phyloP scores from a whole-genome alignment of 1,140 invertebrate genomes.

The Bombus vancouverensis region DNA sequence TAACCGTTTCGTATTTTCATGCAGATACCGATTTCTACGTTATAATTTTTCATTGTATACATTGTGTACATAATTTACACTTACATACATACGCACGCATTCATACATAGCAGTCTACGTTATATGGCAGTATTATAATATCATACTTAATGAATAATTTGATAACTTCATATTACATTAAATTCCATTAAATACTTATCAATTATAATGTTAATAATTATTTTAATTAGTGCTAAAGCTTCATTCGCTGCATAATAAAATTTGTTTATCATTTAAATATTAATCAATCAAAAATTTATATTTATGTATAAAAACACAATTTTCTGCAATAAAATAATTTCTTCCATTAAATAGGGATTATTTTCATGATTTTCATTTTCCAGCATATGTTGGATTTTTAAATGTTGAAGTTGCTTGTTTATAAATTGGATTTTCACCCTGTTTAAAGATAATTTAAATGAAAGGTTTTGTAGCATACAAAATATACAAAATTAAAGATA shows the following conservation, averaged over 20 bases:
- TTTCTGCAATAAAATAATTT: conserved; percentile 43
- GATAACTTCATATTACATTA: conserved; percentile 63
- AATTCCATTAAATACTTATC: conserved; percentile 61
- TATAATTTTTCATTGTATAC: conserved; percentile 30
- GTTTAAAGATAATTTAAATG: conserved; percentile 74
- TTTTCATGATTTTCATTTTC: conserved; percentile 82
- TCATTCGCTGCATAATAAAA: conserved; percentile 29
- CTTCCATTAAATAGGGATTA: neutral
- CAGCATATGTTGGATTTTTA: conserved; percentile 98
- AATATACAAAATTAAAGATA: conserved; percentile 8
- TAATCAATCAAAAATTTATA: conserved; percentile 40
- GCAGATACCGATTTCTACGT: conserved; percentile 18
- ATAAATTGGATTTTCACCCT: conserved; percentile 99
- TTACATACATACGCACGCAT: conserved; percentile 3
- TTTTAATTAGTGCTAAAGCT: conserved; percentile 37
- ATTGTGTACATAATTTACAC: conserved; percentile 51
- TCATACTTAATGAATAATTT: conserved; percentile 63
- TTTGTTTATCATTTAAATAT: conserved; percentile 38
- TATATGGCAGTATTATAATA: conserved; percentile 74
- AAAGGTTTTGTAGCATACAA: neutral
- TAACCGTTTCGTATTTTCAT: conserved; percentile 11
- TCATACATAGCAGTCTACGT: conserved; percentile 66
- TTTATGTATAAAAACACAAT: conserved; percentile 45
- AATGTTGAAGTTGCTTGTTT: conserved; percentile 99
- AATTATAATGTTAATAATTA: conserved; percentile 48